Base-by-base conservation (phyloP, 2,113 vertebrate species). In the Oplegnathus fasciatus region DNA sequence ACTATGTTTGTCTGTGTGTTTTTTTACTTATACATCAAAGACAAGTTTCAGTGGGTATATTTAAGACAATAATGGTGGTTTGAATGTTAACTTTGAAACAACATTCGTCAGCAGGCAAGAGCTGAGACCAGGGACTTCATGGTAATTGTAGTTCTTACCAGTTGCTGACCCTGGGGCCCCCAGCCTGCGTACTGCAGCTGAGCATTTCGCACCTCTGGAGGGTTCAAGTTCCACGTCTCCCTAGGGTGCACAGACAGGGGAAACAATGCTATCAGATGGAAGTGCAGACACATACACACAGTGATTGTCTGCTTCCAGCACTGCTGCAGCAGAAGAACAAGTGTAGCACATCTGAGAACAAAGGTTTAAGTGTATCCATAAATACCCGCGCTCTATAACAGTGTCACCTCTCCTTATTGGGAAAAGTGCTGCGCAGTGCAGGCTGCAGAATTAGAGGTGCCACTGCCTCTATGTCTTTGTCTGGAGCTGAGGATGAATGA, bases 141-240 rank as follows among this genome's bases (percentile, higher is more conserved):
- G 68, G 68, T 28, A 82, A 68, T 40, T 72, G 68, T 26, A 0
- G 58, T 88, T 81, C 97, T 98, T 95, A 99, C 98, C 98, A 99
- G 96, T 86, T 99, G 98, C 89, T 99, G 98, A 57, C 97, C 98
- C 85, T 95, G 96, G 0, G 98, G 97, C 26, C 98, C 98, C 98
- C 98, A 99, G 87, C 98, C 98, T 1, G 98, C 98, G 4, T 96
- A 99, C 90, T 98, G 98, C 83, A 99, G 97, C 81, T 97, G 97
- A 77, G 97, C 96, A 2, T 98, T 97, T 87, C 96, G 96, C 89
- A 99, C 98, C 93, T 99, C 98, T 0, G 98, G 98, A 66, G 98
- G 98, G 83, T 98, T 97, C 90, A 99, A 91, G 88, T 96, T 97
- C 94, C 97, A 97, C 6, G 97, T 98, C 82, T 98, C 97, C 92